phyloP scores from a whole-genome alignment of 2,113 vertebrate genomes.

The Gyps fulvus region DNA sequence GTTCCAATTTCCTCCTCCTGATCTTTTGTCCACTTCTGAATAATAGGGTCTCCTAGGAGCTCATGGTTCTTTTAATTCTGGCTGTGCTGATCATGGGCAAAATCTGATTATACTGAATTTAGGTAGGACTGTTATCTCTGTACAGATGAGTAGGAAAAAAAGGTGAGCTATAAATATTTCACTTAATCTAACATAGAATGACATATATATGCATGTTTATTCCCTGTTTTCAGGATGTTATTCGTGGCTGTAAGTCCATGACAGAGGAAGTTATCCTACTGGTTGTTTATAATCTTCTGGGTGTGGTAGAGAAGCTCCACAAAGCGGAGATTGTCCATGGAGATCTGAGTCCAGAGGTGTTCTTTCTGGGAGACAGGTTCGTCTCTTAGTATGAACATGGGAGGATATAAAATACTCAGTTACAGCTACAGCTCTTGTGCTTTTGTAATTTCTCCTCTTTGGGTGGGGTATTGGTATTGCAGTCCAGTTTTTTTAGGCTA shows the following conservation, averaged over 20 bases:
- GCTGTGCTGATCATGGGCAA: background rate
- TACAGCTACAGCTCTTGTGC: background rate
- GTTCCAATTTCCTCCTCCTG: background rate
- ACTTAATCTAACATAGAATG: background rate
- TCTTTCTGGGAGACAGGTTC: slow-evolving; percentile 77
- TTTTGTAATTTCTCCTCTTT: background rate
- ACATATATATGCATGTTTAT: background rate
- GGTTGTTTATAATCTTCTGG: slow-evolving; percentile 73
- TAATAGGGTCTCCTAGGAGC: background rate
- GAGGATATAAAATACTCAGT: background rate
- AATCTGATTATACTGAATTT: background rate
- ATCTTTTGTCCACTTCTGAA: background rate
- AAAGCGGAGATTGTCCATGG: slow-evolving; percentile 81
- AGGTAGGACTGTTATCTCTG: background rate
- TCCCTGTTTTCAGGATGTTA: slow-evolving; percentile 67
- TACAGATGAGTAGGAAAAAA: background rate
- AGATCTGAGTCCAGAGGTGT: slow-evolving; percentile 71
- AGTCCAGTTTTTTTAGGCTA: background rate
- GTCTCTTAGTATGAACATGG: background rate
- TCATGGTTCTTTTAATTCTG: background rate
- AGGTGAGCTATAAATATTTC: background rate
- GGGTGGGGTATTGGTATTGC: background rate
- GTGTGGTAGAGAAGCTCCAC: slow-evolving; percentile 79
- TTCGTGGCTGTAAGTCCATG: slow-evolving; percentile 48
- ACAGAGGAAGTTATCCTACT: slow-evolving; percentile 52